These are phyloP conservation scores for Amazona vittata DNA, from an alignment of 2,113 vertebrate genomes.

Conservation along the genomic window DNA sequence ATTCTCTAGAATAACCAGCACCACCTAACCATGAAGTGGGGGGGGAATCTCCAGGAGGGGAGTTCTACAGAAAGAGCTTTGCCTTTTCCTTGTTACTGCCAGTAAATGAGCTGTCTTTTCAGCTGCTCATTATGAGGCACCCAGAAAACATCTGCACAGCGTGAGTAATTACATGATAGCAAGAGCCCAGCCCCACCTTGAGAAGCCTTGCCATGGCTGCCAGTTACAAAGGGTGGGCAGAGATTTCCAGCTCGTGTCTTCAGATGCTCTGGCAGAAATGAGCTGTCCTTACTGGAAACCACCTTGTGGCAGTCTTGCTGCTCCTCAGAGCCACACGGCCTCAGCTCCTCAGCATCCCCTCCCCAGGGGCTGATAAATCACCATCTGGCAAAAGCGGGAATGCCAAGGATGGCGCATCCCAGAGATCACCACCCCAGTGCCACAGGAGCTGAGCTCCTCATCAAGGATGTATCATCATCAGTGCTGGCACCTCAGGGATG, in stretches of 20 bases:
- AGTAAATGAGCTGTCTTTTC: not conserved
- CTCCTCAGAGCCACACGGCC: not conserved
- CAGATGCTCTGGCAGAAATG: not conserved
- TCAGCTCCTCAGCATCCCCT: not conserved
- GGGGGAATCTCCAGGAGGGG: not conserved
- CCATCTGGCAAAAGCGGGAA: not conserved
- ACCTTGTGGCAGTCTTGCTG: not conserved
- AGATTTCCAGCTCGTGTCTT: not conserved
- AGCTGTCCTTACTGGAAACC: not conserved
- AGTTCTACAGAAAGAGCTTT: not conserved
- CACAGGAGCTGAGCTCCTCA: accelerated
- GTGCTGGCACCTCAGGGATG: not conserved
- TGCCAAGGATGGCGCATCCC: accelerated
- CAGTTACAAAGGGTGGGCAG: accelerated
- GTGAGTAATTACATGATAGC: not conserved
- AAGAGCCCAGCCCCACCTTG: not conserved
- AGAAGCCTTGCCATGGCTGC: not conserved
- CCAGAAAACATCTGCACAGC: not conserved
- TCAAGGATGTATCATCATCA: not conserved
- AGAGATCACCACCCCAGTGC: not conserved
- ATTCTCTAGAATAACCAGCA: not conserved
- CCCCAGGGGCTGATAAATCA: not conserved
- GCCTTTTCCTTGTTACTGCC: not conserved
- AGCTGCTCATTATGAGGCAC: not conserved
- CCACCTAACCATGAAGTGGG: not conserved